Percentiles rank a stretch among this genome's conserved stretches.
These are phyloP conservation scores for Pungitius pungitius DNA, from an alignment of 2,113 vertebrate genomes.

Conservation along the genomic window DNA sequence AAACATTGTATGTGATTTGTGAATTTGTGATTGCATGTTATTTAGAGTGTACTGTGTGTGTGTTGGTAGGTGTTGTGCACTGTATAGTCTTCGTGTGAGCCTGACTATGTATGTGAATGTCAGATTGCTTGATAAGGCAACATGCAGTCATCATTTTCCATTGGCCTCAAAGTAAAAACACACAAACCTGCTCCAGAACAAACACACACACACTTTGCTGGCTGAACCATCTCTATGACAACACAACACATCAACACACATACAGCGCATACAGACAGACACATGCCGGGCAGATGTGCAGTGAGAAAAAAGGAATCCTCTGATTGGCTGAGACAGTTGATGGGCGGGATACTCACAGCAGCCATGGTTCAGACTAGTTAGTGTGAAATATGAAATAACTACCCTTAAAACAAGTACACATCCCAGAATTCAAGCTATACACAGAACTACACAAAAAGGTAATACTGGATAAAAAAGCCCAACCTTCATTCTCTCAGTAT, in stretches of 20 bases:
- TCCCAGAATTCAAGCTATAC: slow-evolving; percentile 46
- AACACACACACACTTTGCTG: slow-evolving; percentile 62
- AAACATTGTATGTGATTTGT: slow-evolving; percentile 59
- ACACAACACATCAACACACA: slow-evolving; percentile 40
- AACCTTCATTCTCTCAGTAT: not conserved
- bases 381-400: slow-evolving; percentile 18
- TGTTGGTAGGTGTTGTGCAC: slow-evolving; percentile 22
- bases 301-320: slow-evolving; percentile 15
- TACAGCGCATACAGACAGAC: slow-evolving; percentile 37
- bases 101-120: slow-evolving; percentile 42
- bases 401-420: slow-evolving; percentile 35
- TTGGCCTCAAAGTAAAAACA: slow-evolving; percentile 73
- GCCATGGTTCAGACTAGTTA: slow-evolving; percentile 11
- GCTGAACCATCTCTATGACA: slow-evolving; percentile 49
- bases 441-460: slow-evolving; percentile 47
- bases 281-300: slow-evolving; percentile 26
- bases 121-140: slow-evolving; percentile 74
- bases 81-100: slow-evolving; percentile 1
- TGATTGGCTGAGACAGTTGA: slow-evolving; percentile 52
- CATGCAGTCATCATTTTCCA: slow-evolving; percentile 76
- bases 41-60: slow-evolving; percentile 21
- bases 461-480: slow-evolving; percentile 4
- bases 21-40: slow-evolving; percentile 37
- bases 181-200: slow-evolving; percentile 63
- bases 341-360: slow-evolving; percentile 17